These are phyloP conservation scores for Pipra filicauda DNA, from an alignment of 2,113 vertebrate species.

Conservation along the genomic window DNA sequence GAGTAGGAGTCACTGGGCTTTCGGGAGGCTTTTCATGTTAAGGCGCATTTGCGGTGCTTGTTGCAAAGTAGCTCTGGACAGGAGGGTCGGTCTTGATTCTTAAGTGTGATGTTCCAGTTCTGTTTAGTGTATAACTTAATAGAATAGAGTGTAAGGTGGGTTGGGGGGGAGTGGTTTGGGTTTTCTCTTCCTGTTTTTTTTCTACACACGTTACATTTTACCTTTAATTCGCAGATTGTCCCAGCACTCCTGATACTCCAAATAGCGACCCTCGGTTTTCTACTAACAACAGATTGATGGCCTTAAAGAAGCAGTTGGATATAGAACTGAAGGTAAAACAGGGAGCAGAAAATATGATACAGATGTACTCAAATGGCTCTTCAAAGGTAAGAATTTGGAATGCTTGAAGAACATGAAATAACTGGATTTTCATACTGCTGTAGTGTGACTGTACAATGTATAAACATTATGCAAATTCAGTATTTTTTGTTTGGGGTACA, in stretches of 20 bases:
- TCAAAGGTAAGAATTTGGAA: slow-evolving; percentile 86
- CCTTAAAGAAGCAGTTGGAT: slow-evolving; percentile 94
- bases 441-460: background rate
- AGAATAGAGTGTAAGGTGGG: background rate
- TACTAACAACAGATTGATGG: slow-evolving; percentile 87
- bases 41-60: slow-evolving; percentile 33
- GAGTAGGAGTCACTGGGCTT: slow-evolving; percentile 40
- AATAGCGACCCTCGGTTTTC: slow-evolving; percentile 87
- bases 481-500: background rate
- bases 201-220: background rate
- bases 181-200: background rate
- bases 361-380: slow-evolving; percentile 97
- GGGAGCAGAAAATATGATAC: slow-evolving; percentile 99
- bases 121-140: background rate
- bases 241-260: slow-evolving; percentile 92
- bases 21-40: background rate
- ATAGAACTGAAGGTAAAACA: slow-evolving; percentile 99
- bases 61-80: slow-evolving; percentile 17
- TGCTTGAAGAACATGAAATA: background rate
- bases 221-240: slow-evolving; percentile 83
- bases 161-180: background rate
- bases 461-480: background rate
- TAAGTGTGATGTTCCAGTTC: background rate
- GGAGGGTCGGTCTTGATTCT: background rate
- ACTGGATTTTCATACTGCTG: background rate